phyloP scores from a whole-genome alignment of 2,888 invertebrate species.

The Volucella inanis region DNA sequence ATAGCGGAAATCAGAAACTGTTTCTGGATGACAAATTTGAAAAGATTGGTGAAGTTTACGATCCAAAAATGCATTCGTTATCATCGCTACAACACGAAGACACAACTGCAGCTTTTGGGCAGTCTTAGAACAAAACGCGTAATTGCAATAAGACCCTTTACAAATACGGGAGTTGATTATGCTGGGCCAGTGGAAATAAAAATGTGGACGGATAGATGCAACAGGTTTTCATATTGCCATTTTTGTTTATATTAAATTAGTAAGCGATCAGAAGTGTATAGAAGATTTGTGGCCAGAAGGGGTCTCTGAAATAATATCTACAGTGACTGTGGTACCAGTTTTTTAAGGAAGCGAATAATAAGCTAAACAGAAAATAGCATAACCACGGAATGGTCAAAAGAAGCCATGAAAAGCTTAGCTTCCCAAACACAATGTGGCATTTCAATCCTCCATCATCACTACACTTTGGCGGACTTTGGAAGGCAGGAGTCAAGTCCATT shows the following conservation, averaged over 20 bases:
- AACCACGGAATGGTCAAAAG: no score
- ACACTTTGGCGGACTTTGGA: background rate
- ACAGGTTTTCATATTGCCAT: background rate
- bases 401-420: no score
- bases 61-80: no score
- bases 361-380: no score
- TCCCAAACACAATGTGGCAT: slow-evolving; percentile 1
- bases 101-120: no score
- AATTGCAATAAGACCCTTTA: slow-evolving; percentile 4
- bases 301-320: slow-evolving; percentile 15
- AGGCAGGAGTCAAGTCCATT: no score
- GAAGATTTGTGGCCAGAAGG: slow-evolving; percentile 13
- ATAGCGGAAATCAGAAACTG: no score
- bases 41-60: no score
- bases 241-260: background rate
- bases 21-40: no score
- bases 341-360: no score
- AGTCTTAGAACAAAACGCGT: slow-evolving; percentile 17
- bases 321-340: slow-evolving; percentile 35
- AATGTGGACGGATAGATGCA: slow-evolving; percentile 13
- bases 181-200: slow-evolving; percentile 21
- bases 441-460: slow-evolving; percentile 18
- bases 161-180: slow-evolving; percentile 23
- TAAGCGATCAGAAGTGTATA: background rate
- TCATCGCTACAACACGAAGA: background rate